Evolutionary conservation across 2,888 invertebrate species (phyloP).

Genomic region (Homarus gammarus): DNA sequence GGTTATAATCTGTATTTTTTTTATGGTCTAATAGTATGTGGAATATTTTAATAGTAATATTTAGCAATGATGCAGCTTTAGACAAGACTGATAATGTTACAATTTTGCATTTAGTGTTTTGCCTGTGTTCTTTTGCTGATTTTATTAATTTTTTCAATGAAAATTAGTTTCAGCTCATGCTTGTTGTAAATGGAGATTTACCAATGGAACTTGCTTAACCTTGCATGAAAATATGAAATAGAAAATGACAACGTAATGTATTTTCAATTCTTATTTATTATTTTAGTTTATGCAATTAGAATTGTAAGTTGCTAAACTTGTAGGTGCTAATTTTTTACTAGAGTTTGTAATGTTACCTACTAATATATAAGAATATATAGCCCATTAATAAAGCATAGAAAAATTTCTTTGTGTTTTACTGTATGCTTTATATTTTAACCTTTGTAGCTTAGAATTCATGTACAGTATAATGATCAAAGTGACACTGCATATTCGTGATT

Average conservation of each 20-base stretch:
- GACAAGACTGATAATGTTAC: no score
- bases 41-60: no score
- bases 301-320: background rate
- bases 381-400: background rate
- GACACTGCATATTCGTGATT: no score
- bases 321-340: background rate
- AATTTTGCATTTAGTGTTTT: background rate
- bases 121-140: background rate
- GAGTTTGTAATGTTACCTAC: background rate
- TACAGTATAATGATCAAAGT: no score
- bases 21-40: no score
- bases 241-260: background rate
- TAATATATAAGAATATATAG: background rate
- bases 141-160: background rate
- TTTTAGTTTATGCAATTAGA: background rate
- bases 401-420: conserved; percentile 24
- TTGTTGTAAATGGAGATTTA: background rate
- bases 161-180: no score
- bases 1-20: no score
- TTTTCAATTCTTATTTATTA: background rate
- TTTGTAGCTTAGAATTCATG: background rate
- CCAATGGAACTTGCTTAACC: background rate
- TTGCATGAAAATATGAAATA: background rate
- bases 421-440: background rate
- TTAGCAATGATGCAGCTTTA: no score